Evolutionary conservation across 1,140 invertebrate genomes (phyloP), one percentile per base, ranked within the genome.

Genomic region (Caerostris extrusa): DNA sequence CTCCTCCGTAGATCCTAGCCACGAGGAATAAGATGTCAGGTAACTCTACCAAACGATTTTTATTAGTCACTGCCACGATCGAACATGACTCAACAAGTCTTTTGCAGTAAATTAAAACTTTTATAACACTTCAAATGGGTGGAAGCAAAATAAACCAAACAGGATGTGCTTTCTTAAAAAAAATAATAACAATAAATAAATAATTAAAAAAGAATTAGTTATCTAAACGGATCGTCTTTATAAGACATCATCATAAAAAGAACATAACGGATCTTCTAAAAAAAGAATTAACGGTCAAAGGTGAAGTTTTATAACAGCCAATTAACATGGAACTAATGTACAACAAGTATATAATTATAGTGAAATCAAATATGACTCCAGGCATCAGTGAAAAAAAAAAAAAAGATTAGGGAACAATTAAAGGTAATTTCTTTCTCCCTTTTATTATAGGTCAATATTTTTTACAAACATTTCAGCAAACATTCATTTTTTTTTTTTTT

Each of bases 71-170:
- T 12, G 34, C 71, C 71, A 77, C 34, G 71, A 77, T 53, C 71
- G 71, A 77, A 77, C 71, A 77, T 77, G 71, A 77, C 34, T 77
- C 71, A 77, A 53, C 71, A 77, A 50, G 71, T 77, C 53, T 34
- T 8, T 53, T 50, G 14, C 71, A 50, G 71, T 53, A 50, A 77
- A 77, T 77, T 77, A 77, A 77, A 77, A 50, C 71, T 12, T 77
- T 77, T 77, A 12, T 34, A 14, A 64, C 61, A 64, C 14, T 14
- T 17, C 61, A 5, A 34, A 34, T 34, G 2, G 34, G 2, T 34
- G 34, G 34, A 64, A 64, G 2, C 10, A 64, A 64, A 64, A 10
- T 64, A 64, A 4, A 12, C 10, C n/a, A 12, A 53, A 12, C 71
- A 50, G 61, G 34, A 77, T 77, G 71, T 77, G 14, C 71, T 34